phyloP scores from a whole-genome alignment of 2,797 vertebrate genomes.

The Loriculus beryllinus region DNA sequence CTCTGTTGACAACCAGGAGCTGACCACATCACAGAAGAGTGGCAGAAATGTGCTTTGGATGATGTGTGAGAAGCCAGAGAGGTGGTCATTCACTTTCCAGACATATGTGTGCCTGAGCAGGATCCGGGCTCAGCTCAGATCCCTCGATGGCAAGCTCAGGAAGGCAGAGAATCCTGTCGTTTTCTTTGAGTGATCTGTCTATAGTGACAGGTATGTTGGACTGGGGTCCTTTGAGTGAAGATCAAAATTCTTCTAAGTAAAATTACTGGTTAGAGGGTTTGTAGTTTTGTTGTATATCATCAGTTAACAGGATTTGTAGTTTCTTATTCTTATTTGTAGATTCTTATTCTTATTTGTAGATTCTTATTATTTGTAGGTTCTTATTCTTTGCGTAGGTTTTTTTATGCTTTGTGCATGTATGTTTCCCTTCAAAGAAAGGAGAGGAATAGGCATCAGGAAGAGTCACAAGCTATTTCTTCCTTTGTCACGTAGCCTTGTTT shows the following conservation, averaged over 20 bases:
- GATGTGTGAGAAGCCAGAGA: slow-evolving; percentile 92
- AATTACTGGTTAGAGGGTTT: neutral
- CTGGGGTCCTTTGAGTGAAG: accelerated
- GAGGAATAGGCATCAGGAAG: neutral
- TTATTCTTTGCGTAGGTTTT: neutral
- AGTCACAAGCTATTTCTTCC: neutral
- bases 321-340: neutral
- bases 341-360: neutral
- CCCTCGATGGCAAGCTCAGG: slow-evolving; percentile 75
- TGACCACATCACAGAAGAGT: slow-evolving; percentile 86
- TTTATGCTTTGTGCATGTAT: neutral
- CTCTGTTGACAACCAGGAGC: slow-evolving; percentile 76
- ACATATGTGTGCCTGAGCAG: slow-evolving; percentile 91
- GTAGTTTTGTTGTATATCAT: neutral
- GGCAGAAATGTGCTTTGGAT: slow-evolving; percentile 89
- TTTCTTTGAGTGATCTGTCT: slow-evolving; percentile 92
- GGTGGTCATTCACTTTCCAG: slow-evolving; percentile 95
- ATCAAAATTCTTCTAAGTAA: accelerated
- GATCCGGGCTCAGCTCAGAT: slow-evolving; percentile 83
- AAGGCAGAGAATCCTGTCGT: slow-evolving; percentile 81
- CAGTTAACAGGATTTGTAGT: neutral
- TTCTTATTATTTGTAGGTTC: neutral
- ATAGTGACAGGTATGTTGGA: slow-evolving; percentile 87
- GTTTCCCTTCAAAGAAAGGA: neutral
- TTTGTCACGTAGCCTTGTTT: neutral